Evolutionary conservation across 2,888 invertebrate species (phyloP), one percentile per base, ranked within the genome.

Genomic region (Lochmaea crataegi): DNA sequence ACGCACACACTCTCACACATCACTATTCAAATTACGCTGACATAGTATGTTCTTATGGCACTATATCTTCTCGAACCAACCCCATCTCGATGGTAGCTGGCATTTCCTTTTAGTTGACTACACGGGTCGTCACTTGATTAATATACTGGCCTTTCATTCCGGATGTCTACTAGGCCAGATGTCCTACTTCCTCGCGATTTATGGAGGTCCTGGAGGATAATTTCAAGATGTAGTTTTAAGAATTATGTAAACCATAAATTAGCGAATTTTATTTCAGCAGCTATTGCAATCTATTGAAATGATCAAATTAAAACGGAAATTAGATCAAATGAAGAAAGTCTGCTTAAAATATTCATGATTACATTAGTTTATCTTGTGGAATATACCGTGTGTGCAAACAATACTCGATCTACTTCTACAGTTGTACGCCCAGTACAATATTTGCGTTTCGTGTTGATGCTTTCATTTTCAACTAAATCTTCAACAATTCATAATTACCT

Each of bases 111-210:
- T 65, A 53, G 74, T 68, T 72, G 70, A 71, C 51, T 70, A 63
- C 69, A 66, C 66, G 74, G 74, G 74, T 71, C 74, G 65, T 74
- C 68, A 68, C 74, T 71, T 74, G 74, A 74, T 74, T 74, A 71
- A 74, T 74, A 74, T 74, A 74, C 71, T 71, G 71, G 68, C 74
- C 71, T 74, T 71, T 71, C 68, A 74, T 65, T 68, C 74, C 71
- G 68, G 71, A 71, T 68, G 68, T 71, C 68, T 65, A 68, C 68
- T 48, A 68, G 74, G 68, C 71, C 74, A 68, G 71, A 71, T 71
- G 74, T 71, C 74, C 74, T 60, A 68, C 63, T 64, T 71, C 74
- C 58, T 32, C 26, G 65, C 68, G 68, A 74, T 74, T 74, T 74
- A 74, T 74, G 32, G 65, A 58, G 68, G 53, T 73, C 73, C 65